These are phyloP conservation scores for Cecropterus lyciades DNA, from an alignment of 1,140 invertebrate species.

Conservation along the genomic window DNA sequence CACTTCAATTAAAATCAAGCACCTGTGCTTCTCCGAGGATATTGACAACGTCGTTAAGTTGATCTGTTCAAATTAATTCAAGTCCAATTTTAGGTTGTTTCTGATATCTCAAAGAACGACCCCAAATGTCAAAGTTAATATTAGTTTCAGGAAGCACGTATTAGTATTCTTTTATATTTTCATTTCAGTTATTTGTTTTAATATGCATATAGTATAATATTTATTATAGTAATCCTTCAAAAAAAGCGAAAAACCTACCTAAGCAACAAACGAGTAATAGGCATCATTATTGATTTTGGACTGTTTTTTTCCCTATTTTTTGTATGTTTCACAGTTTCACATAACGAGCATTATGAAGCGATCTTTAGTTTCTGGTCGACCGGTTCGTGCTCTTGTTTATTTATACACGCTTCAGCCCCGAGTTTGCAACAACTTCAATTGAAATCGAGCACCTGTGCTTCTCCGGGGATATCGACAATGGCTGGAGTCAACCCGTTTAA, in stretches of 20 bases:
- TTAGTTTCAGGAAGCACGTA: too few species aligned
- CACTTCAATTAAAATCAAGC: conserved; percentile 39
- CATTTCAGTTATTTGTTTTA: too few species aligned
- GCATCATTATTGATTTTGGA: too few species aligned
- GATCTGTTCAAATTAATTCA: conserved; percentile 10
- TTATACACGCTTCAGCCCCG: conserved; percentile 28
- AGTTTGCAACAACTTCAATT: conserved; percentile 37
- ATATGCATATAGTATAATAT: too few species aligned
- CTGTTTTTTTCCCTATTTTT: too few species aligned
- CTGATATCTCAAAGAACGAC: background rate
- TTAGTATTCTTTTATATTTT: too few species aligned
- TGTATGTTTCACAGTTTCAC: background rate
- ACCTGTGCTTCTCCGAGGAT: conserved; percentile 24
- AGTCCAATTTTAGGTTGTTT: conserved; percentile 5
- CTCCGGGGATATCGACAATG: conserved; percentile 29
- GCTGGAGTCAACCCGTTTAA: conserved; percentile 18
- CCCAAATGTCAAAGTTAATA: too few species aligned
- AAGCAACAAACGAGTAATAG: too few species aligned
- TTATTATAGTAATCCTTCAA: too few species aligned
- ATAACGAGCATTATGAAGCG: background rate
- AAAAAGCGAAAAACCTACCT: too few species aligned
- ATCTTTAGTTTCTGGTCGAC: conserved; percentile 37
- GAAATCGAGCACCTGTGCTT: conserved; percentile 34
- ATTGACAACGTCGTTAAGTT: conserved; percentile 23
- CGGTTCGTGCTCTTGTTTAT: conserved; percentile 38